Evolutionary conservation across 2,113 vertebrate genomes (phyloP), one percentile per base, ranked within the genome.

Genomic region (Psilopsiagon aurifrons): DNA sequence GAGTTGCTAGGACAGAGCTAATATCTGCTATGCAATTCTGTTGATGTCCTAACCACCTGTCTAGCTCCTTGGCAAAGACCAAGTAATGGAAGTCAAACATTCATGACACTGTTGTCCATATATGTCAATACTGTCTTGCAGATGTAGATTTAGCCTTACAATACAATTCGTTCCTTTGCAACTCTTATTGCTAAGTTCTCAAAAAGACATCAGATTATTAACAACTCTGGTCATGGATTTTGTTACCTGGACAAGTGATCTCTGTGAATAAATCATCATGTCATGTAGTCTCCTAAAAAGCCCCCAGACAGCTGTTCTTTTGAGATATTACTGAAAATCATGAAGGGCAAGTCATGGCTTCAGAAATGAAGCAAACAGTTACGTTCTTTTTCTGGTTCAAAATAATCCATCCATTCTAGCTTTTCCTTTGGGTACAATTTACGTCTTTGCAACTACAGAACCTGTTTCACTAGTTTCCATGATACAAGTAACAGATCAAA

Each of bases 81-180:
- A 59, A 76, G 23, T 28, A 64, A 3, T 52, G 19, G 18, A 59
- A 73, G 4, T 37, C n/a, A 88, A 25, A 16, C 27, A n/a, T n/a
- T 7, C 22, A 8, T 64, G 43, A 28, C 29, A 5, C 5, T 44
- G 7, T 54, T 1, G 1, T 44, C 25, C 17, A 4, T 23, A 7
- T 3, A 51, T 63, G 3, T 67, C 15, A 67, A 2, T 74, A 22
- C 17, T 49, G 18, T 41, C 8, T 54, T 71, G 13, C 25, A 35
- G n/a, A 7, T 74, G 14, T 49, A 41, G 37, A 51, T 67, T 63
- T 19, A 77, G 7, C 27, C 43, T 57, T 37, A 46, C 10, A 18
- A 7, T n/a, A 10, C 12, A 35, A 4, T 43, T 84, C 11, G 25
- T 78, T 64, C 7, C 6, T 81, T 84, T 69, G 11, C 10, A 33